Percentiles rank a stretch among this genome's conserved stretches.
These are phyloP conservation scores for Netelia inedita DNA, from an alignment of 2,888 invertebrate genomes.

Conservation along the genomic window DNA sequence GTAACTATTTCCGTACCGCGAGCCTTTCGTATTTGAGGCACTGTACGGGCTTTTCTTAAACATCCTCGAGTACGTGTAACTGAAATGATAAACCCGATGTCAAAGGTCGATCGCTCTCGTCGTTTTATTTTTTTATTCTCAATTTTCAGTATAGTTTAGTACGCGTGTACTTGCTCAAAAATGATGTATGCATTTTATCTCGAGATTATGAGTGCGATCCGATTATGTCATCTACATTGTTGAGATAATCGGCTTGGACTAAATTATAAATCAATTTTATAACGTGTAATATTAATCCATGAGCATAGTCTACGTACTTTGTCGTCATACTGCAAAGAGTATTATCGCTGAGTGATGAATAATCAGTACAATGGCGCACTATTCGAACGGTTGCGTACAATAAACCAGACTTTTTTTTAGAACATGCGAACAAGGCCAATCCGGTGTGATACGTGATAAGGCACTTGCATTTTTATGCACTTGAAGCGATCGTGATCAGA, in stretches of 20 bases:
- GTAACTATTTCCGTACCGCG: constrained; percentile 57
- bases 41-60: constrained; percentile 39
- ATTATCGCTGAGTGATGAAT: not conserved
- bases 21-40: constrained; percentile 22
- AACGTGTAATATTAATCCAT: constrained; percentile 1
- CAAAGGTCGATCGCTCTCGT: constrained; percentile 61
- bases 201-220: constrained; percentile 1
- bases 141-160: not conserved
- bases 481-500: not conserved
- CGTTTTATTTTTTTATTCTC: constrained; percentile 16
- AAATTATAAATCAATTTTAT: constrained; percentile 19
- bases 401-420: not conserved
- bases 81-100: constrained; percentile 60
- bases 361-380: not conserved
- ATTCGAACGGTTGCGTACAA: not conserved
- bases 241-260: constrained; percentile 27
- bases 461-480: not conserved
- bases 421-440: not conserved
- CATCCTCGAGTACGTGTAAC: constrained; percentile 4
- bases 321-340: not conserved
- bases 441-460: no score
- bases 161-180: not conserved
- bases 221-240: constrained; percentile 37
- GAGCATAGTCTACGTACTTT: not conserved
- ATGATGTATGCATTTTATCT: not conserved